These are phyloP conservation scores for Paramormyrops hopkinsi DNA, from an alignment of 2,797 vertebrate species.

Conservation along the genomic window DNA sequence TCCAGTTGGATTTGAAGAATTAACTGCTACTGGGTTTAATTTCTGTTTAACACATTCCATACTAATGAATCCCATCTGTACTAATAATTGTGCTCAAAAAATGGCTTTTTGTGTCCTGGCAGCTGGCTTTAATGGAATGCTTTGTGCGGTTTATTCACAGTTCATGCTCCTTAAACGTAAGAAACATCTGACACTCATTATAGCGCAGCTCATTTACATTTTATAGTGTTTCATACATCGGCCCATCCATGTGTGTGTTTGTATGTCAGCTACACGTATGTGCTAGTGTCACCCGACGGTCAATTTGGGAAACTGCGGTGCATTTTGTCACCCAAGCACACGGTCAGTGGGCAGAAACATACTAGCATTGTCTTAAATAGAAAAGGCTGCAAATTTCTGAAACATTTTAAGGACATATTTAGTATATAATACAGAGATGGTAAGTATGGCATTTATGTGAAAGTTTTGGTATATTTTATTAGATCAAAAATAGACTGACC, in stretches of 20 bases:
- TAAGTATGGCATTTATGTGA: neutral
- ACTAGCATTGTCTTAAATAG: neutral
- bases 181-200: slow-evolving; percentile 27
- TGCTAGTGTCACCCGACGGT: slow-evolving; percentile 26
- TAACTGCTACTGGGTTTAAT: slow-evolving; percentile 27
- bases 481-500: neutral
- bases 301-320: neutral
- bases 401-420: neutral
- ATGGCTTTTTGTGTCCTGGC: slow-evolving; percentile 14
- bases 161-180: slow-evolving; percentile 23
- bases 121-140: slow-evolving; percentile 25
- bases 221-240: slow-evolving; percentile 17
- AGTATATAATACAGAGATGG: slow-evolving; percentile 1
- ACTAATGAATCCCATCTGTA: slow-evolving; percentile 28
- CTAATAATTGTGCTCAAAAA: slow-evolving; percentile 23
- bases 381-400: neutral
- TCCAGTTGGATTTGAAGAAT: slow-evolving; percentile 17
- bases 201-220: slow-evolving; percentile 17
- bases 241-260: slow-evolving; percentile 14
- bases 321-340: neutral
- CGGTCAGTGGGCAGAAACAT: neutral
- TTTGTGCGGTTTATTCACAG: slow-evolving; percentile 26
- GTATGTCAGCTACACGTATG: slow-evolving; percentile 17
- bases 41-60: slow-evolving; percentile 24
- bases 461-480: neutral